Evolutionary conservation across 2,797 vertebrate genomes (phyloP).

Genomic region (Enoplosus armatus): DNA sequence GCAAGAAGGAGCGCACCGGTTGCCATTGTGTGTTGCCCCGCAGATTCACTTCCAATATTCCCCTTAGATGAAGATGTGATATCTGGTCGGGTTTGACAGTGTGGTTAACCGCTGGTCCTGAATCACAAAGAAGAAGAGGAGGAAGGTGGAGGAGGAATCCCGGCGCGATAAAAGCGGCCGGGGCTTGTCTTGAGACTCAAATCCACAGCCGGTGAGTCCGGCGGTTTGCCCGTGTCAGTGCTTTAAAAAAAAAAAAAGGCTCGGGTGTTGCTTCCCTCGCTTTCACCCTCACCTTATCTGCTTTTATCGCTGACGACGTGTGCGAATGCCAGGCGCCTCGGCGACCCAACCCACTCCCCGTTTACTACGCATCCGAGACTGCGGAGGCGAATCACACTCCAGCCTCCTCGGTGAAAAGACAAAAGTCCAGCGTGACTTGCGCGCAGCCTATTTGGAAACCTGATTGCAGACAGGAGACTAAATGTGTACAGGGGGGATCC

Average conservation of each 20-base stretch:
- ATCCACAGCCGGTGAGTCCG: constrained; percentile 63
- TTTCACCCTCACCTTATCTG: constrained; percentile 74
- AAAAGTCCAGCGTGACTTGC: constrained; percentile 56
- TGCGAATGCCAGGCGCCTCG: constrained; percentile 67
- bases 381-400: constrained; percentile 70
- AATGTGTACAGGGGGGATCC: not conserved
- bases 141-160: constrained; percentile 8
- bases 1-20: constrained; percentile 79
- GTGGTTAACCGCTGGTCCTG: constrained; percentile 46
- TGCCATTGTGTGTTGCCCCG: constrained; percentile 80
- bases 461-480: not conserved
- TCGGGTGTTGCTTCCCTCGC: constrained; percentile 50
- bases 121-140: not conserved
- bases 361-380: constrained; percentile 79
- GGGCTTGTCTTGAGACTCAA: constrained; percentile 46
- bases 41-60: constrained; percentile 67
- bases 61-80: constrained; percentile 38
- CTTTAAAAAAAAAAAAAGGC: not conserved
- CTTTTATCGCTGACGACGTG: constrained; percentile 65
- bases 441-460: constrained; percentile 38
- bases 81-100: constrained; percentile 31
- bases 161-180: constrained; percentile 5
- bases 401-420: constrained; percentile 24
- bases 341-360: constrained; percentile 82
- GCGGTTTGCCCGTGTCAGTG: constrained; percentile 45